These are phyloP conservation scores for Todus mexicanus DNA, from an alignment of 2,797 vertebrate species.

Conservation along the genomic window DNA sequence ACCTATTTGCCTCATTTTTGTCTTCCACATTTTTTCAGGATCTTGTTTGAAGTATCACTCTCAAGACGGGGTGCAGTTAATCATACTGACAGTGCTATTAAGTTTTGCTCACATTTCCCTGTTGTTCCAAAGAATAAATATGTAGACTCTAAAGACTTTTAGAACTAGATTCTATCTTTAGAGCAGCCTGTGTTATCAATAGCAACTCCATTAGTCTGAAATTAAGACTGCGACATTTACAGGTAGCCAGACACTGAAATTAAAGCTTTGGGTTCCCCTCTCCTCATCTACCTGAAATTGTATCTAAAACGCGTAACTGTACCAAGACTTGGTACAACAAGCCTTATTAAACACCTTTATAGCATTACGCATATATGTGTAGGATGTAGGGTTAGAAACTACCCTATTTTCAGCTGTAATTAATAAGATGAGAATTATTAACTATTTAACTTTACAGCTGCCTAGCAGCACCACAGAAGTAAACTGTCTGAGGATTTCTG, in stretches of 20 bases:
- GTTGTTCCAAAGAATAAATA: neutral
- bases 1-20: constrained; percentile 46
- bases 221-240: neutral
- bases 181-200: fast-evolving
- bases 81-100: neutral
- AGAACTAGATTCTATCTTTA: neutral
- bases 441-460: neutral
- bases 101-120: neutral
- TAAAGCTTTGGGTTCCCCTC: neutral
- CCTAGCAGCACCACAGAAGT: neutral
- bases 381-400: neutral
- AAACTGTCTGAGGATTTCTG: neutral
- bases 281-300: neutral
- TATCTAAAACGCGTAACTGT: neutral
- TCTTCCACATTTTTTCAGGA: neutral
- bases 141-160: neutral
- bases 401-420: neutral
- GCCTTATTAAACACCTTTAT: neutral
- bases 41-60: neutral
- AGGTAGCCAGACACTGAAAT: neutral
- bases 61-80: neutral
- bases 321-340: neutral
- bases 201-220: neutral
- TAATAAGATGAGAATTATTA: neutral
- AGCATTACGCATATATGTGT: neutral